phyloP scores from a whole-genome alignment of 2,797 vertebrate genomes.

The Erethizon dorsatum region DNA sequence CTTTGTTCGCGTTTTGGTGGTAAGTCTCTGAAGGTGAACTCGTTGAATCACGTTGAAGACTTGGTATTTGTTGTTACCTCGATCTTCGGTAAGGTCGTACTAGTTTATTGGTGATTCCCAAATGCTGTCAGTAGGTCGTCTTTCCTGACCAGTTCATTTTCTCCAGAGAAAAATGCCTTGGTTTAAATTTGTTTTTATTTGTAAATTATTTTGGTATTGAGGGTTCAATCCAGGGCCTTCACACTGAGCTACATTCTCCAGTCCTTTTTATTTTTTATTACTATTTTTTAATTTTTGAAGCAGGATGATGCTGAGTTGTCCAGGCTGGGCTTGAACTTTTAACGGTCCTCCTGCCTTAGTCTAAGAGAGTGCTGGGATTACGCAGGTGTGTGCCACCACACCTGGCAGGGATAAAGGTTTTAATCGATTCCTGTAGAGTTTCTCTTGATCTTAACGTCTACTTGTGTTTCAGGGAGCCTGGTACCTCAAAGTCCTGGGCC shows the following conservation, averaged over 20 bases:
- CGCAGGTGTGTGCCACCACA: background rate
- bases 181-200: background rate
- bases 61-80: background rate
- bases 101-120: background rate
- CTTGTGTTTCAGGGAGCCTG: background rate
- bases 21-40: slow-evolving; percentile 45
- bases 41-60: slow-evolving; percentile 18
- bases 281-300: background rate
- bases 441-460: background rate
- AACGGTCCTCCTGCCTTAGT: no score
- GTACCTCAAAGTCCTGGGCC: background rate
- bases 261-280: background rate
- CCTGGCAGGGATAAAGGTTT: slow-evolving; percentile 12
- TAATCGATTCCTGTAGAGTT: background rate
- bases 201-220: no score
- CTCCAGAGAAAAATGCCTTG: background rate
- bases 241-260: background rate
- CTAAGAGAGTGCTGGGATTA: background rate
- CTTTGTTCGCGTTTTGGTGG: background rate
- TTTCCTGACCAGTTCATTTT: slow-evolving; percentile 28
- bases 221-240: no score
- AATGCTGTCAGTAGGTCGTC: background rate
- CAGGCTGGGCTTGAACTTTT: background rate
- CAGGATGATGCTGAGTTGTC: background rate
- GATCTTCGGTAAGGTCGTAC: background rate